Evolutionary conservation across 2,797 vertebrate species (phyloP), one percentile per base, ranked within the genome.

Genomic region (Margarornis squamiger): DNA sequence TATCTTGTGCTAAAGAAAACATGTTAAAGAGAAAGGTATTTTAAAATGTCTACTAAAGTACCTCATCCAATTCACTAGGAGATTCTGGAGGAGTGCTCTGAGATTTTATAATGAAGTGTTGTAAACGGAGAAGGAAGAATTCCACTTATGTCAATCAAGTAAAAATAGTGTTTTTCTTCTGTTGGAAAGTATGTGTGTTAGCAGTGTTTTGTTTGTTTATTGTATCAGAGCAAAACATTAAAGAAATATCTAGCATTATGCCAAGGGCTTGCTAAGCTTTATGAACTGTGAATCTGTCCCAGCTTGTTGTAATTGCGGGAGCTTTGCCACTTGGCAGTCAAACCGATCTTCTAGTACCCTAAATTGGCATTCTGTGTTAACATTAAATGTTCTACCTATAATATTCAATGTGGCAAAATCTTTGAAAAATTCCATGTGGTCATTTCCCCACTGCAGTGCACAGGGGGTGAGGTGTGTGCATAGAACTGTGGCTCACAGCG

Each of bases 391-490:
- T 86, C 55, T 45, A 20, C 11, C 1, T 61, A 1, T 38, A 74
- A 9, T 22, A 7, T 10, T 52, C 8, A 6, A 1, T 27, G 52
- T 54, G 54, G 38, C 82, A 75, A 65, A 72, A 13, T 38, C 61
- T 43, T 30, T 43, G 55, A 22, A 19, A 61, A 46, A 49, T 29
- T 27, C 2, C 15, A 2, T 49, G 4, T 45, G 30, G 57, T 59
- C 9, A 1, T 80, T 39, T 55, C 1, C 3, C 27, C 52, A 6
- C 26, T 66, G 79, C 29, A 70, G 27, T 81, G 16, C 61, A 38
- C 3, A 0, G 17, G 39, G 51, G 51, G 72, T 34, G 14, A 68
- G 75, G 7, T 0, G 10, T 2, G 13, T 5, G 15, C 0, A 0
- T 8, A 18, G 38, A 54, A 10, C 36, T 10, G 74, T 0, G 2